Evolutionary conservation across 2,113 vertebrate species (phyloP).

Genomic region (Anarrhichthys ocellatus): DNA sequence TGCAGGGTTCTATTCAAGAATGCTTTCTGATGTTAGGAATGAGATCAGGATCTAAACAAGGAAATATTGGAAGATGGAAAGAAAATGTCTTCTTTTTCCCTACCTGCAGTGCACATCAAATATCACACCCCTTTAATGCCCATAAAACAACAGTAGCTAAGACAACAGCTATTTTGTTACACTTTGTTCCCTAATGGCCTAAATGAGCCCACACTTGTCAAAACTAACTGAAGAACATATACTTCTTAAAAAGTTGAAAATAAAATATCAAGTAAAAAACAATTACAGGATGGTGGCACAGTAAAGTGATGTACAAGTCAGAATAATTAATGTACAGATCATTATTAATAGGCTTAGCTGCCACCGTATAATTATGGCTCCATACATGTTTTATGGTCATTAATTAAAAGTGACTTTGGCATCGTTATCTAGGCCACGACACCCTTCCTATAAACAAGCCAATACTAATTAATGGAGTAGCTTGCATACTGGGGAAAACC

Average conservation of each 20-base stretch:
- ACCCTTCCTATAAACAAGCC: slow-evolving; percentile 71
- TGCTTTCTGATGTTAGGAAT: slow-evolving; percentile 4
- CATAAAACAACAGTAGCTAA: background rate
- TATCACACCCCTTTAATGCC: background rate
- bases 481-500: slow-evolving; percentile 62
- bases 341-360: slow-evolving; percentile 76
- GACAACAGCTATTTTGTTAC: background rate
- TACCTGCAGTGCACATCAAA: background rate
- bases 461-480: slow-evolving; percentile 77
- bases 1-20: background rate
- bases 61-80: background rate
- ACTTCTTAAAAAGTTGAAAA: slow-evolving; percentile 20
- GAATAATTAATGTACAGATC: slow-evolving; percentile 68
- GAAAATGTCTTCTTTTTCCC: background rate
- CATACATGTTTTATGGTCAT: slow-evolving; percentile 80
- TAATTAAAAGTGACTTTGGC: slow-evolving; percentile 80
- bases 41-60: background rate
- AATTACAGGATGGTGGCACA: slow-evolving; percentile 45
- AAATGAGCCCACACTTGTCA: slow-evolving; percentile 3
- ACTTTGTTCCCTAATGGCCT: background rate
- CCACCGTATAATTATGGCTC: slow-evolving; percentile 68
- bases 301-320: slow-evolving; percentile 57
- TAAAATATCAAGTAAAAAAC: slow-evolving; percentile 39
- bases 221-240: slow-evolving; percentile 10
- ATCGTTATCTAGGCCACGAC: slow-evolving; percentile 76